Percentiles rank a stretch among this genome's conserved stretches.
phyloP scores from a whole-genome alignment of 2,113 vertebrate species.

The Eleginops maclovinus region DNA sequence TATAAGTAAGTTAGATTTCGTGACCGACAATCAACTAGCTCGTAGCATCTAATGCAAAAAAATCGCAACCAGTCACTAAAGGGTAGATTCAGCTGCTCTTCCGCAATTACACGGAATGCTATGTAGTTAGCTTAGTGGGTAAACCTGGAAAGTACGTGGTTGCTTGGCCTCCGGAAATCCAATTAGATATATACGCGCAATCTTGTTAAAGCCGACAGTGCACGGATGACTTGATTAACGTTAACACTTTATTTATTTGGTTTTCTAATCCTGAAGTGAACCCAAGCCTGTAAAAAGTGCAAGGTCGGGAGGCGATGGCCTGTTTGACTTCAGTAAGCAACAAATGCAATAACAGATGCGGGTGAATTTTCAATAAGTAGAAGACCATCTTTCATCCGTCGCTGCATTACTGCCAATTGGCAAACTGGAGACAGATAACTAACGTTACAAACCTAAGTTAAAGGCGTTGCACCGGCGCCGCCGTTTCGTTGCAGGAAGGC shows the following conservation, averaged over 20 bases:
- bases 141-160: conserved; percentile 31
- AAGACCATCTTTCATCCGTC: not conserved
- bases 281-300: conserved; percentile 48
- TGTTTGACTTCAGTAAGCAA: conserved; percentile 43
- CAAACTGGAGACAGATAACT: not conserved
- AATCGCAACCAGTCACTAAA: conserved; percentile 43
- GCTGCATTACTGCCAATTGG: not conserved
- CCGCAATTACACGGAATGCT: conserved; percentile 74
- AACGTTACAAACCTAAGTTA: conserved; percentile 10
- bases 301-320: conserved; percentile 78
- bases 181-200: conserved; percentile 72
- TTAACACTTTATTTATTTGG: conserved; percentile 22
- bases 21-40: not conserved
- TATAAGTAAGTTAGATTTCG: not conserved
- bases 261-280: conserved; percentile 14
- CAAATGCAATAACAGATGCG: conserved; percentile 32
- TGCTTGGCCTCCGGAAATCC: conserved; percentile 68
- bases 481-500: conserved; percentile 43
- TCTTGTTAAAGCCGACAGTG: conserved; percentile 71
- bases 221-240: conserved; percentile 65
- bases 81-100: conserved; percentile 67
- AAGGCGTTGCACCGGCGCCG: conserved; percentile 49
- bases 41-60: conserved; percentile 14
- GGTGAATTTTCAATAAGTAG: conserved; percentile 7
- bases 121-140: conserved; percentile 60